Evolutionary conservation across 2,797 vertebrate species (phyloP).

Genomic region (Monodelphis domestica): DNA sequence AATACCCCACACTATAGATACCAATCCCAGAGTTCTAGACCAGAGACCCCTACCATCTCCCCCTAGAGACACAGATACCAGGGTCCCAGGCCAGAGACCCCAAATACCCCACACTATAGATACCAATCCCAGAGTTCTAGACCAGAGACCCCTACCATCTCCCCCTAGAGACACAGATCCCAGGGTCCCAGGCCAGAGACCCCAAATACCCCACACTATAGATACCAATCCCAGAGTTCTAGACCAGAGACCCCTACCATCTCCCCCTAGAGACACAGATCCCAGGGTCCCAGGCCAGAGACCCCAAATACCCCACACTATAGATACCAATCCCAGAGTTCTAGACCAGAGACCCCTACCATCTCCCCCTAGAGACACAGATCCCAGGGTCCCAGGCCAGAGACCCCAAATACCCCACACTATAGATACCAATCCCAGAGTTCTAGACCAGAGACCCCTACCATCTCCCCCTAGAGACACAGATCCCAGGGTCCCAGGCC

Average conservation of each 20-base stretch:
- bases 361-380: background rate
- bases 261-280: background rate
- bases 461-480: background rate
- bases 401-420: background rate
- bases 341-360: background rate
- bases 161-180: background rate
- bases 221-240: background rate
- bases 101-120: background rate
- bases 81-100: background rate
- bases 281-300: background rate
- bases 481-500: background rate
- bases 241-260: background rate
- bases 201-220: background rate
- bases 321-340: background rate
- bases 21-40: too few species aligned
- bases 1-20: too few species aligned
- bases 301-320: background rate
- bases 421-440: background rate
- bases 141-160: background rate
- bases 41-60: too few species aligned
- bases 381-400: background rate
- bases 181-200: background rate
- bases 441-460: background rate
- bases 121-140: background rate
- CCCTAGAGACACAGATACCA: too few species aligned